Percentiles rank a stretch among this genome's conserved stretches.
Evolutionary conservation across 2,888 invertebrate species (phyloP).

Genomic region (Entomobrya multifasciata): DNA sequence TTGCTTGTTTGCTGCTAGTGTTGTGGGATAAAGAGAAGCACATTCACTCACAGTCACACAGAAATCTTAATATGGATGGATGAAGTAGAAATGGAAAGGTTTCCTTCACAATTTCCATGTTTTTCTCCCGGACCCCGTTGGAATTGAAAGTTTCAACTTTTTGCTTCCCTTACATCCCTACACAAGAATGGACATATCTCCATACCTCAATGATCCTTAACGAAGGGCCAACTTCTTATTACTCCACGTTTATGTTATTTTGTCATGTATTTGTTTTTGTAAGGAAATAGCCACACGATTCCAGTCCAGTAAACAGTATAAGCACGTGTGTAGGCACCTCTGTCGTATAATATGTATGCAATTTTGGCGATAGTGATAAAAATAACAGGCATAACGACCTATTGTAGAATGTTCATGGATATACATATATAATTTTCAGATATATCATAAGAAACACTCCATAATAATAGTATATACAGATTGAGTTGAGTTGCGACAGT

Average conservation of each 20-base stretch:
- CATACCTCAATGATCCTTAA: slow-evolving; percentile 17
- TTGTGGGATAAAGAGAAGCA: slow-evolving; percentile 24
- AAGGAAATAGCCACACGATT: too few species aligned
- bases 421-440: too few species aligned
- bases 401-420: too few species aligned
- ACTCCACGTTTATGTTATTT: not conserved
- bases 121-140: not conserved
- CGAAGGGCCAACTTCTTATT: slow-evolving; percentile 21
- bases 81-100: slow-evolving; percentile 20
- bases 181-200: not conserved
- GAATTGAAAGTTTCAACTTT: not conserved
- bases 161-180: not conserved
- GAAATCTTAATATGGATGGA: slow-evolving; percentile 5
- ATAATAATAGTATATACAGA: slow-evolving; percentile 57
- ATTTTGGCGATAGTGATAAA: not conserved
- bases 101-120: not conserved
- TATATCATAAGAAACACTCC: not conserved
- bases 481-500: slow-evolving; percentile 73
- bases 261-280: not conserved
- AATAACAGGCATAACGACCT: not conserved
- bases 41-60: not conserved
- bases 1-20: not conserved
- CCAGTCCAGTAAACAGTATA: not conserved
- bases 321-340: not conserved
- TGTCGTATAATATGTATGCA: not conserved